Evolutionary conservation across 1,140 invertebrate genomes (phyloP), one percentile per base, ranked within the genome.

Genomic region (Brachionus paranguensis): DNA sequence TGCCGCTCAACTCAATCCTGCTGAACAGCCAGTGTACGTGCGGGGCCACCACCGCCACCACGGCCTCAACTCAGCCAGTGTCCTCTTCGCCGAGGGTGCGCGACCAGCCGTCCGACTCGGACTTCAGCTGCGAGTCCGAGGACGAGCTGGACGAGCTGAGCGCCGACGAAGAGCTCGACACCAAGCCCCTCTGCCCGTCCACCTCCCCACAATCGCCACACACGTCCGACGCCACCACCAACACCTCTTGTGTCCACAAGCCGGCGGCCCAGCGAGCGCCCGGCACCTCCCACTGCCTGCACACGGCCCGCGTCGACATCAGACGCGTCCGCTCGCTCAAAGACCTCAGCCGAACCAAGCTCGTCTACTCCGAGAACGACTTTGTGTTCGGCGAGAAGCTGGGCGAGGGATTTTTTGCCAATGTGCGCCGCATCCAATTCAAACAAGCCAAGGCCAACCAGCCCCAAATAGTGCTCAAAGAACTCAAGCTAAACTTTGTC

Each of bases 361-460:
- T 81, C 3, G 17, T 81, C 5, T 81, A 81, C 45, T 43, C 53
- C 0, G 50, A 60, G n/a, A 43, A 81, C 29, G 78, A 81, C 20
- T 81, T 81, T 68, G 12, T 68, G 37, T 81, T 81, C 29, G 17
- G 37, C 11, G 53, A 81, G 33, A 81, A 81, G 27, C 14, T 81
- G 8, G 78, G 78, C 78, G 78, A 81, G 53, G 78, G 78, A 0
- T 81, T 81, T 41, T 81, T 81, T 27, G 78, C 78, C 4, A 81
- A 81, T 41, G 78, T 81, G 14, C 53, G 53, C 27, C 24, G 17
- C 45, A 81, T 45, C 5, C 12, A 68, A 65, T 45, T 43, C 53
- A 68, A 68, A 43, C n/a, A 43, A 1, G 6, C 17, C 3, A 20
- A 45, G 10, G 2, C 17, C 41, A 41, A 17, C 14, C 33, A 14